These are phyloP conservation scores for Clarias platycephalus DNA, from an alignment of 2,797 vertebrate species.

Conservation along the genomic window DNA sequence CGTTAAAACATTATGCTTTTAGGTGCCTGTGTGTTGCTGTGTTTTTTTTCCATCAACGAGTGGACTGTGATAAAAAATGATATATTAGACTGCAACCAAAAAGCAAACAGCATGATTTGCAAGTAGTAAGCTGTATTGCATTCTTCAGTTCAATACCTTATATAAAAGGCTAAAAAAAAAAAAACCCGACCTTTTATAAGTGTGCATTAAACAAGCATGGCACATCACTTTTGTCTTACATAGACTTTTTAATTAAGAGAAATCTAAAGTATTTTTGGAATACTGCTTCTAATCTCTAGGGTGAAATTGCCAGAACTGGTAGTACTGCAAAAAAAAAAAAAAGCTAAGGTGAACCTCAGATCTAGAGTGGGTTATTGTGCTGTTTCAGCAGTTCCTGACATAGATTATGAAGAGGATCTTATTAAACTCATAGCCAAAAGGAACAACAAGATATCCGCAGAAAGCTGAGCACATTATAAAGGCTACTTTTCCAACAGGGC, in stretches of 20 bases:
- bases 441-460: conserved; percentile 13
- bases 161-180: conserved; percentile 4
- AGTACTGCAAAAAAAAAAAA: background rate
- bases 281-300: conserved; percentile 21
- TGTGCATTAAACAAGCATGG: conserved; percentile 30
- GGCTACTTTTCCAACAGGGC: conserved; percentile 14
- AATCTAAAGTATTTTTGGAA: conserved; percentile 15
- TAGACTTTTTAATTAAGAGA: conserved; percentile 19
- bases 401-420: conserved; percentile 23
- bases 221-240: conserved; percentile 29
- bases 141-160: conserved; percentile 21
- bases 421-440: conserved; percentile 18
- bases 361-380: conserved; percentile 17
- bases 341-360: background rate
- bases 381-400: conserved; percentile 10
- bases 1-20: conserved; percentile 3
- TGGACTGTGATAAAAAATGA: background rate
- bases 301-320: conserved; percentile 7
- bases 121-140: conserved; percentile 26
- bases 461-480: conserved; percentile 12
- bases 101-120: conserved; percentile 50
- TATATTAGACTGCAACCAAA: conserved; percentile 25
- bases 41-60: background rate
- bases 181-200: conserved; percentile 8
- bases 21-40: conserved; percentile 16